Evolutionary conservation across 1,140 invertebrate genomes (phyloP), one percentile per base, ranked within the genome.

Genomic region (Maniola jurtina): DNA sequence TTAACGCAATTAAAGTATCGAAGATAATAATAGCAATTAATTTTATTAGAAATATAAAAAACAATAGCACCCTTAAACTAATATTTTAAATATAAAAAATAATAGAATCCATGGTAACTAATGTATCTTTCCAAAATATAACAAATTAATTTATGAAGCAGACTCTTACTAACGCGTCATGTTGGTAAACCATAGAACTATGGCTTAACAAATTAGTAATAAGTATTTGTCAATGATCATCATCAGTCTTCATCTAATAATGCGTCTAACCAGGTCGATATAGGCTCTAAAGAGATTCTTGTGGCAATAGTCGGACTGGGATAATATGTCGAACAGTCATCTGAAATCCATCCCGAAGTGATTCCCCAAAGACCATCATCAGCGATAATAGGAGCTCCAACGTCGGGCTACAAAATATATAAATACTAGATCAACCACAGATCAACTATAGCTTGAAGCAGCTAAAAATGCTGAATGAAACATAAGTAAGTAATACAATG

Each of bases 281-380:
- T 70, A 6, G 66, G 45, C 13, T 61, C 33, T 11, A 76, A 73
- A n/a, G 80, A 79, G 15, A 82, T 57, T 52, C 81, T 71, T 0
- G 82, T 85, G 61, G 87, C 80, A n/a, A 87, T 48, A 0, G 84
- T 85, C 2, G 83, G 79, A n/a, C 74, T 74, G 6, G 64, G 60
- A 7, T 66, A n/a, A 7, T 66, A n/a, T 0, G 14, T n/a, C 3
- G 40, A 56, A 50, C 86, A 89, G 0, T 72, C 34, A 2, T 68
- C 57, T 6, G 77, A 58, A 2, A 64, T 74, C 83, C 83, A 89
- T 2, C 82, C 80, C 0, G 86, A 89, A 0, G 84, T 89, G 15
- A 89, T 79, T 42, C 86, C 86, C 84, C 84, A 89, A 4, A 89
- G 71, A 7, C 77, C 77, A 16, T 83, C 79, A 8, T 82, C 73